Conservation (phyloP, 2,113 vertebrate species). For the Pontoporia blainvillei region DNA sequence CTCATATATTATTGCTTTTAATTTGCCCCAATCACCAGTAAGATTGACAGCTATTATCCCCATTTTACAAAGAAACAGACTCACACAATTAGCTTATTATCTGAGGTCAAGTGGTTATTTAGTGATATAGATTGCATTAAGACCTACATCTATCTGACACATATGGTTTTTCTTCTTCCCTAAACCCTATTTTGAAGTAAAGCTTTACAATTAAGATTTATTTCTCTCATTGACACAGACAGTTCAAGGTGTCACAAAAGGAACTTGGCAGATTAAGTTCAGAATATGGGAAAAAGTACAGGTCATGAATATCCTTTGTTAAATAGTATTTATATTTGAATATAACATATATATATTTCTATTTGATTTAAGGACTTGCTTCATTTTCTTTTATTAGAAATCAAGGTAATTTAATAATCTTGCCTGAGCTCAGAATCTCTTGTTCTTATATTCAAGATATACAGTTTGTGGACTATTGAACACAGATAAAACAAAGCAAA, state of each 20-base stretch:
- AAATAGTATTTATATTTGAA: background rate
- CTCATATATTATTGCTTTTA: background rate
- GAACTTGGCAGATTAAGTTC: background rate
- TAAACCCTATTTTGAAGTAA: background rate
- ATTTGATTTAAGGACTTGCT: background rate
- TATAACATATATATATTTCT: background rate
- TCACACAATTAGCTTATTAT: background rate
- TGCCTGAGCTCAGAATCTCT: background rate
- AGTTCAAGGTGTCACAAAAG: background rate
- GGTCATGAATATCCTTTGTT: background rate
- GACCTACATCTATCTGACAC: background rate
- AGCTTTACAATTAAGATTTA: background rate
- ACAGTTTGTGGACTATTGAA: background rate
- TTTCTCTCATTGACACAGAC: background rate
- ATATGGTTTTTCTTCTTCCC: background rate
- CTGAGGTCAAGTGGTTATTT: background rate
- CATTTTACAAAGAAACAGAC: background rate
- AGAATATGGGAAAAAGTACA: background rate
- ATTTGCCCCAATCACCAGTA: background rate
- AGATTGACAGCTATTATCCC: background rate
- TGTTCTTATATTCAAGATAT: background rate
- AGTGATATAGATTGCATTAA: background rate
- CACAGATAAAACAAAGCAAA: background rate
- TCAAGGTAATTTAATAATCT: background rate
- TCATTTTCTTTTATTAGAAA: background rate